phyloP scores from a whole-genome alignment of 2,113 vertebrate species.

The Reinhardtius hippoglossoides region DNA sequence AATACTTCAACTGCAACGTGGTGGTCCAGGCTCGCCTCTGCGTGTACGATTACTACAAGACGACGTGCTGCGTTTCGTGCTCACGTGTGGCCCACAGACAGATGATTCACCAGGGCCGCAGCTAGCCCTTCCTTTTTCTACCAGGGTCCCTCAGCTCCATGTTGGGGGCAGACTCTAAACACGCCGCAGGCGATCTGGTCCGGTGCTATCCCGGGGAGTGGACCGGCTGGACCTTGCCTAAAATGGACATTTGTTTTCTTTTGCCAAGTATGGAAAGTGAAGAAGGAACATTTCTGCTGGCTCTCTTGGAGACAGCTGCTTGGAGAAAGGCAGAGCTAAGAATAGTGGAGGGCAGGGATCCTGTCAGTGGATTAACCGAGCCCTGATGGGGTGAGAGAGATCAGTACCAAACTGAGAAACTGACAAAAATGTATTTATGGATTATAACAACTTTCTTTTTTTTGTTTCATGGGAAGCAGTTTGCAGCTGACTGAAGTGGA shows the following conservation, averaged over 20 bases:
- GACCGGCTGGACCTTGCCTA: conserved; percentile 35
- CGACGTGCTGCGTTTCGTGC: conserved; percentile 92
- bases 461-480: conserved; percentile 20
- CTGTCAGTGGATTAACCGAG: conserved; percentile 30
- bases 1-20: conserved; percentile 97
- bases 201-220: conserved; percentile 10
- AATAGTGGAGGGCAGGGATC: conserved; percentile 28
- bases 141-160: conserved; percentile 16
- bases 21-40: conserved; percentile 97
- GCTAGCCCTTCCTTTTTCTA: conserved; percentile 79
- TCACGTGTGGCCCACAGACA: conserved; percentile 84
- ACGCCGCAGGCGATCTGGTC: conserved; percentile 27
- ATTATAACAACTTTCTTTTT: conserved; percentile 16
- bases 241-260: conserved; percentile 36
- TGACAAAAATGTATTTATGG: conserved; percentile 26
- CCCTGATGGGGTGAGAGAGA: conserved; percentile 7
- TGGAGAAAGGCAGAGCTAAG: conserved; percentile 11
- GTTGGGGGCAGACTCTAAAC: conserved; percentile 30
- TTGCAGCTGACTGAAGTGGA: conserved; percentile 41
- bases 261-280: conserved; percentile 44
- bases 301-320: conserved; percentile 31
- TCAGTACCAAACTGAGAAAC: conserved; percentile 26
- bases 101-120: conserved; percentile 78
- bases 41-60: conserved; percentile 95
- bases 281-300: conserved; percentile 45